Evolutionary conservation across 1,140 invertebrate genomes (phyloP).

Genomic region (Paraescarpia echinospica): DNA sequence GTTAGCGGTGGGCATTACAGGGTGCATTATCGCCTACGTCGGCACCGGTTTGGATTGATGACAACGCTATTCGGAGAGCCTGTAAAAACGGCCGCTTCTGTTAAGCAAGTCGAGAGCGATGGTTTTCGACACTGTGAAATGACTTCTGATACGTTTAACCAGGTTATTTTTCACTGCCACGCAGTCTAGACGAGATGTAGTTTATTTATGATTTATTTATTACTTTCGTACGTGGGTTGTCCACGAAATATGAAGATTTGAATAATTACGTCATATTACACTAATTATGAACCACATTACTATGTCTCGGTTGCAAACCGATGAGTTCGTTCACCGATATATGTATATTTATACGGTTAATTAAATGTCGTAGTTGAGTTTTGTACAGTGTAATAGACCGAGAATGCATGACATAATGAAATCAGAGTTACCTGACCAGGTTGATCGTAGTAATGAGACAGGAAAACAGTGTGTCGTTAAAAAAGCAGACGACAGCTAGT

Average conservation of each 20-base stretch:
- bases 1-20: neutral
- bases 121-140: neutral
- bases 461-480: neutral
- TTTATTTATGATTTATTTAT: slow-evolving; percentile 3
- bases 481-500: neutral
- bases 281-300: neutral
- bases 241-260: neutral
- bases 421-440: neutral
- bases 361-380: slow-evolving; percentile 6
- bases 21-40: neutral
- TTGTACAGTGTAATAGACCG: neutral
- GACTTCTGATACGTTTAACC: neutral
- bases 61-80: neutral
- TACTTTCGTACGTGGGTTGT: neutral
- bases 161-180: neutral
- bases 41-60: neutral
- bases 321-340: neutral
- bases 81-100: neutral
- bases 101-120: neutral
- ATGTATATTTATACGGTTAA: neutral
- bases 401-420: neutral
- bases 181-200: neutral
- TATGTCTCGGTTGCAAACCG: neutral
- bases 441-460: neutral
- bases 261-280: neutral